Evolutionary conservation across 2,797 vertebrate genomes (phyloP).

Genomic region (Pseudocheirus occidentalis): DNA sequence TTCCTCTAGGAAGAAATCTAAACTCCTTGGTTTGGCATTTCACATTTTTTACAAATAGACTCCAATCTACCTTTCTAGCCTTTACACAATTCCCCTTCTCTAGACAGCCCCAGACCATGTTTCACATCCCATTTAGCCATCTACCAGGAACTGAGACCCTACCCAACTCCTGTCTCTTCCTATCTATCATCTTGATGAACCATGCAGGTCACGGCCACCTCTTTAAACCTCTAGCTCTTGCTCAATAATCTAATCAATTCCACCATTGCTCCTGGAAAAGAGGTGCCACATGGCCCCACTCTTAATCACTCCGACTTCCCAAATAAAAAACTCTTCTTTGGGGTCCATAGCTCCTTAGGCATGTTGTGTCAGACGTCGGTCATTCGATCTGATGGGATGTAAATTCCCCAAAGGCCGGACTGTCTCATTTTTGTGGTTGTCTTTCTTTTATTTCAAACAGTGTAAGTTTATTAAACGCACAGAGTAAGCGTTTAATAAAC

Average conservation of each 20-base stretch:
- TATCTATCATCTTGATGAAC: background rate
- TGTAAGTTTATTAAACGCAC: no score
- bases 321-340: background rate
- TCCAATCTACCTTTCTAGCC: background rate
- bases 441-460: background rate
- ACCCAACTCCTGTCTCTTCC: background rate
- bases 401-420: background rate
- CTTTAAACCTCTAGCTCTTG: background rate
- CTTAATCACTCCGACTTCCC: background rate
- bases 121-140: background rate
- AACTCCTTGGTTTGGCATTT: background rate
- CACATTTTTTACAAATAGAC: background rate
- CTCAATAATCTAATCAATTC: background rate
- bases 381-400: background rate
- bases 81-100: background rate
- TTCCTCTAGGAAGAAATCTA: background rate
- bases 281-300: background rate
- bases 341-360: background rate
- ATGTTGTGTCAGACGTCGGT: background rate
- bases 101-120: background rate
- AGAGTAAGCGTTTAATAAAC: background rate
- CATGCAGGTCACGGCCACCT: background rate
- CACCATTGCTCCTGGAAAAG: background rate
- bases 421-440: background rate
- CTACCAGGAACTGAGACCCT: background rate